Evolutionary conservation across 2,888 invertebrate genomes (phyloP).

Genomic region (Ptychoptera albimana): DNA sequence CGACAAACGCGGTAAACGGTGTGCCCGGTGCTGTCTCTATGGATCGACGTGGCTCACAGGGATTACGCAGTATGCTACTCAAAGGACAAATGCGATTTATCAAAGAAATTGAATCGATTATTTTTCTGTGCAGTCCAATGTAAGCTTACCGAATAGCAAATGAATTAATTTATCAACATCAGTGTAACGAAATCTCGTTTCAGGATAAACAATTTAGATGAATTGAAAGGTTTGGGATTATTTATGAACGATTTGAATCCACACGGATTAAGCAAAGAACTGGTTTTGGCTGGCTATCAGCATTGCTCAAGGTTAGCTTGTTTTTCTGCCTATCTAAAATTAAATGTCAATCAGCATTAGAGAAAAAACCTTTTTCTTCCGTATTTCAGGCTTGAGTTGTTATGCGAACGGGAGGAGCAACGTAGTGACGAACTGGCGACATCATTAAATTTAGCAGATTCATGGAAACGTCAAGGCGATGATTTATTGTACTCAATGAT

Average conservation of each 20-base stretch:
- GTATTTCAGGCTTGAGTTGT: conserved; percentile 49
- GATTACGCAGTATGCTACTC: conserved; percentile 53
- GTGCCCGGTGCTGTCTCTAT: conserved; percentile 13
- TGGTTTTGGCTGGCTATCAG: conserved; percentile 74
- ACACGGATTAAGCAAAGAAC: conserved; percentile 68
- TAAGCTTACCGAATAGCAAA: conserved; percentile 26
- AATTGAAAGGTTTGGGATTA: conserved; percentile 61
- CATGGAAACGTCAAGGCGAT: conserved; percentile 75
- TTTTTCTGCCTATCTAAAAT: conserved; percentile 15
- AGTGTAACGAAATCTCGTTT: background rate
- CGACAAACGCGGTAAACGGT: conserved; percentile 10
- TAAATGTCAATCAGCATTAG: no score
- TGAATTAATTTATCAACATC: background rate
- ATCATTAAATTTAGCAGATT: conserved; percentile 58
- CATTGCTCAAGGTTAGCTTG: conserved; percentile 45
- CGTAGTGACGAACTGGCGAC: conserved; percentile 63
- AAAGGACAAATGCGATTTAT: conserved; percentile 77
- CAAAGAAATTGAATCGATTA: conserved; percentile 61
- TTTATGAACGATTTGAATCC: conserved; percentile 72
- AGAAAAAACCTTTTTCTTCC: background rate
- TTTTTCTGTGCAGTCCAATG: conserved; percentile 80
- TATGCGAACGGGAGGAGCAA: conserved; percentile 69
- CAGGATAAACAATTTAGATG: conserved; percentile 70
- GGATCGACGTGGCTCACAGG: conserved; percentile 46
- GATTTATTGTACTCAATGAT: conserved; percentile 85